Base-by-base conservation (phyloP, 2,888 invertebrate species). In the Drosophila ustulata region DNA sequence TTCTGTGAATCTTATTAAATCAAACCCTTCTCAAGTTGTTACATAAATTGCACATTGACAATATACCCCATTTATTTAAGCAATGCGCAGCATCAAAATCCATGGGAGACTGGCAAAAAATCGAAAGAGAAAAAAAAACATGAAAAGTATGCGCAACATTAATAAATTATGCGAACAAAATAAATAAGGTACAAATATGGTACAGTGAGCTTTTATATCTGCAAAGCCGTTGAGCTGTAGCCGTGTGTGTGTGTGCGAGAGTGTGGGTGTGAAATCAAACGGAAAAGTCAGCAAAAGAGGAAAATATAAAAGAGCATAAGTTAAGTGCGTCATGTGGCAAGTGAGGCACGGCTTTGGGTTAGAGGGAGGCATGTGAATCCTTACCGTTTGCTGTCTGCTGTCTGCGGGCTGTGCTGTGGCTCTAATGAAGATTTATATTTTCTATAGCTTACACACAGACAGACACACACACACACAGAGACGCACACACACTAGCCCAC, bases 371-470 rank as follows among this genome's bases (percentile, higher is more conserved):
- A 41, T 66, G 53, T 13, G 66, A 61, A 66, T 62, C 34, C 51
- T 23, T 34, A 43, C 56, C 53, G 39, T 32, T 23, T 66, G 55
- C 37, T 5, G 30, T 28, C 43, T 6, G 23, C 6, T 30, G 30
- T 30, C 30, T 30, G 3, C 6, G 59, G 28, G 61, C 32, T 30
- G 32, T 63, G 55, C 46, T 26, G 39, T 43, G 45, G 73, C 73
- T 57, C 71, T 89, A 88, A 85, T 89, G 86, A 89, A 89, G 85
- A 89, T 85, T 89, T 88, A 84, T 87, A 66, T 56, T 41, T 66
- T 47, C 61, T 57, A 73, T 55, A 65, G 58, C 32, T 64, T 13
- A 41, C 50, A 64, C 37, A 55, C 39, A 64, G 28, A 32, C 43
- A 55, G 37, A 75, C 25, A 55, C 53, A 37, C 39, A 47, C 13